Evolutionary conservation across 1,140 invertebrate genomes (phyloP).

Genomic region (Harpegnathos saltator): DNA sequence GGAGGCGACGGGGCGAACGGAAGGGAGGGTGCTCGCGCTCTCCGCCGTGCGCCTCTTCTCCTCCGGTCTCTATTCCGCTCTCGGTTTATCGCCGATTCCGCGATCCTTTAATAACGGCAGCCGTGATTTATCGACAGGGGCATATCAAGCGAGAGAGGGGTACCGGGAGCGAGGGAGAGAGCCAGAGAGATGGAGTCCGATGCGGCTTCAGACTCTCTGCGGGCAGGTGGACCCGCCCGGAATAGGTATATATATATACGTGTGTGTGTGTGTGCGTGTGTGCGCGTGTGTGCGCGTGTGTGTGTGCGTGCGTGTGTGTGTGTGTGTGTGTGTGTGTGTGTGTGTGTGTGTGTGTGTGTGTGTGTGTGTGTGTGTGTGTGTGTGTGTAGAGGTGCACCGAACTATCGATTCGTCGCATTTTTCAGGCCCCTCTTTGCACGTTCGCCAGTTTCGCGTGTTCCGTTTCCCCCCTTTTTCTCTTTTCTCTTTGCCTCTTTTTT

Average conservation of each 20-base stretch:
- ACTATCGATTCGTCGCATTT: slow-evolving; percentile 65
- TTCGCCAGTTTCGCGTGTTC: slow-evolving; percentile 45
- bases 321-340: too few species aligned
- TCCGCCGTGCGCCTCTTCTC: background rate
- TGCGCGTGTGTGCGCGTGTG: too few species aligned
- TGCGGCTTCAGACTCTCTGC: slow-evolving; percentile 64
- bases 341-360: too few species aligned
- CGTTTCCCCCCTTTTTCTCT: background rate
- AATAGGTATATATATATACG: slow-evolving; percentile 60
- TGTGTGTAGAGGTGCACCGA: slow-evolving; percentile 59
- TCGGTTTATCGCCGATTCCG: slow-evolving; percentile 69
- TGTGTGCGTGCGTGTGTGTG: too few species aligned
- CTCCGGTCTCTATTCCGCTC: slow-evolving; percentile 13
- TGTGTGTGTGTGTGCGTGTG: too few species aligned
- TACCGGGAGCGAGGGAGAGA: background rate
- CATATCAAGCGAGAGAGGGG: slow-evolving; percentile 41
- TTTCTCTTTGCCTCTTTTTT: slow-evolving; percentile 30
- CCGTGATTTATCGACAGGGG: slow-evolving; percentile 75
- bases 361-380: background rate
- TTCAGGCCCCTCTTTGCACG: slow-evolving; percentile 51
- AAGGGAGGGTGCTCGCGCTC: slow-evolving; percentile 27
- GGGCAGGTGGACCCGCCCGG: slow-evolving; percentile 61
- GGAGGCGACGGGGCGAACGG: too few species aligned
- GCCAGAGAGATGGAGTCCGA: slow-evolving; percentile 43
- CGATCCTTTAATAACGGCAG: slow-evolving; percentile 73